These are phyloP conservation scores for Anarhynchus alexandrinus DNA, from an alignment of 2,113 vertebrate species.

Conservation along the genomic window DNA sequence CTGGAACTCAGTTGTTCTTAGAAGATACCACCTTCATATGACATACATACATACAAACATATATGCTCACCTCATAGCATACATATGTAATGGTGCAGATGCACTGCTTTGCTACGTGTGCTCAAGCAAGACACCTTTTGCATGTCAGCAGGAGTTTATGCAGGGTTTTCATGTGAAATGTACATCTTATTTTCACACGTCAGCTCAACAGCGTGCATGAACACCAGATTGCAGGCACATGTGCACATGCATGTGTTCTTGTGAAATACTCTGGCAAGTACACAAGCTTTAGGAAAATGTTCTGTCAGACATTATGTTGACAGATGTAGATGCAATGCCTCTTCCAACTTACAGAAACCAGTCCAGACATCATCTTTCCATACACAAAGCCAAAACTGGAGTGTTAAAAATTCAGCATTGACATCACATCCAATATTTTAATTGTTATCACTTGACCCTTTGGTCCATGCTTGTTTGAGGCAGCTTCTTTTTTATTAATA, in stretches of 20 bases:
- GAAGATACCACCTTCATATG: background rate
- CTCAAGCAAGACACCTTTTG: slow-evolving; percentile 14
- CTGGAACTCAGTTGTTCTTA: background rate
- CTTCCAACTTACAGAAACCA: slow-evolving; percentile 47
- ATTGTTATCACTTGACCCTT: slow-evolving; percentile 64
- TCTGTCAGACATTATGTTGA: slow-evolving; percentile 55
- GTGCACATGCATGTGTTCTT: slow-evolving; percentile 37
- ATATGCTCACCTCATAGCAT: background rate
- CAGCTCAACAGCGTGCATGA: background rate
- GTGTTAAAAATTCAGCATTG: slow-evolving; percentile 27
- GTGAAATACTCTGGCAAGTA: slow-evolving; percentile 44
- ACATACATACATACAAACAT: background rate
- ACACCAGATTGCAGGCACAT: slow-evolving; percentile 44
- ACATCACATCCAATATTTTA: slow-evolving; percentile 37
- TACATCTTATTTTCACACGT: slow-evolving; percentile 26
- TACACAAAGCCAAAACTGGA: background rate
- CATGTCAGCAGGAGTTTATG: background rate
- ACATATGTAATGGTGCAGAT: background rate
- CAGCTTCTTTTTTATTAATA: slow-evolving; percentile 62
- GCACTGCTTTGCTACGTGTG: background rate
- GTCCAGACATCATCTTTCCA: slow-evolving; percentile 49
- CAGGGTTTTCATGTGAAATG: background rate
- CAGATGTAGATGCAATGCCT: slow-evolving; percentile 48
- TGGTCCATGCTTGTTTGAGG: slow-evolving; percentile 45
- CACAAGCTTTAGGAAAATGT: slow-evolving; percentile 43